Percentiles rank a stretch among this genome's conserved stretches.
Conservation (phyloP, 2,113 vertebrate species). For the Zeus faber region DNA sequence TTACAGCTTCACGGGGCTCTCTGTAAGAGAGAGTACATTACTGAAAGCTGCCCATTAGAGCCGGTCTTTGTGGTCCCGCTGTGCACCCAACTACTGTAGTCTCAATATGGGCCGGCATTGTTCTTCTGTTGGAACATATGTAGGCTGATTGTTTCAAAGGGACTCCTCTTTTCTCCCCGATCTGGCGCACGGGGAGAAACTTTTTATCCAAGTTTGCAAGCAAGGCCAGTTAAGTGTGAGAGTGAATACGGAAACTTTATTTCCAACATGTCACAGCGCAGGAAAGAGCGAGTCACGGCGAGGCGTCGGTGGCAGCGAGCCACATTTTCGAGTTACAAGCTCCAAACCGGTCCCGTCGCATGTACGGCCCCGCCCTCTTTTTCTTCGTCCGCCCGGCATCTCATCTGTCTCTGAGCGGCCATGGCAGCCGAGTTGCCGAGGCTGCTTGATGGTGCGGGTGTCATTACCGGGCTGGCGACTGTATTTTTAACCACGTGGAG, state of each 20-base stretch:
- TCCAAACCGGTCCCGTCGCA: neutral
- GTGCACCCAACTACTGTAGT: neutral
- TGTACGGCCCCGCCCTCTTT: too few species aligned
- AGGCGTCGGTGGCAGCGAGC: conserved; percentile 31
- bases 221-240: too few species aligned
- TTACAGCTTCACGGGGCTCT: neutral
- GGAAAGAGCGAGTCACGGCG: conserved; percentile 18
- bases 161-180: too few species aligned
- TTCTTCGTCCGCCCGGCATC: conserved; percentile 10
- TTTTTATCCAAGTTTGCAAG: too few species aligned
- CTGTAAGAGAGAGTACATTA: conserved; percentile 5
- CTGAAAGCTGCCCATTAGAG: neutral
- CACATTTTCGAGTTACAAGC: neutral
- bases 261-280: neutral
- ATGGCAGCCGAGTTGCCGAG: conserved; percentile 41
- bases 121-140: conserved; percentile 12
- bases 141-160: conserved; percentile 2
- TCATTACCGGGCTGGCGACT: conserved; percentile 34
- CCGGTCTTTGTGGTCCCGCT: neutral
- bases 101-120: conserved; percentile 6
- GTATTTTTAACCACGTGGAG: conserved; percentile 49
- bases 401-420: conserved; percentile 42
- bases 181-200: too few species aligned
- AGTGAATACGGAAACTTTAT: too few species aligned
- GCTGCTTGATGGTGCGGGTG: conserved; percentile 47